These are phyloP conservation scores for Eurosta solidaginis DNA, from an alignment of 1,140 invertebrate genomes.

Conservation along the genomic window DNA sequence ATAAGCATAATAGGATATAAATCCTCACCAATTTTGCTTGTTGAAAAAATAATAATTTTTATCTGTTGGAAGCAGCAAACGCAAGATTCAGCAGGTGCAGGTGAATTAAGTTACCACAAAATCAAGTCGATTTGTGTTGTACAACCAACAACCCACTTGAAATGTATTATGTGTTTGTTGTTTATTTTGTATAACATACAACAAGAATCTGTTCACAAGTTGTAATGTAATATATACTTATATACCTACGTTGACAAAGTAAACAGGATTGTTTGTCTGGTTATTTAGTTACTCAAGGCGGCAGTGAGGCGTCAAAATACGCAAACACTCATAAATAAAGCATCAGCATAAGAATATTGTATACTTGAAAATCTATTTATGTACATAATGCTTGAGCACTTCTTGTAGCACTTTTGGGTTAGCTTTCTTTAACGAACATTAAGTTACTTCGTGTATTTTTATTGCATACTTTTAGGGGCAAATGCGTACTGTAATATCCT, in stretches of 20 bases:
- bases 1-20: background rate
- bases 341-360: background rate
- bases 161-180: background rate
- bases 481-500: too few species aligned
- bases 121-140: background rate
- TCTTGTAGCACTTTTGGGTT: too few species aligned
- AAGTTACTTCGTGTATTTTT: too few species aligned
- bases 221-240: background rate
- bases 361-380: background rate
- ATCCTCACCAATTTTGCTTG: background rate
- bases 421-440: too few species aligned
- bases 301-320: background rate
- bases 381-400: background rate
- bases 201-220: background rate
- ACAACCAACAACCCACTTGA: background rate
- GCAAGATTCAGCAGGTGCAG: background rate
- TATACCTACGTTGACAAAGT: background rate
- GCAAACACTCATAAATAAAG: slow-evolving; percentile 9
- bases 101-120: background rate
- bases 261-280: too few species aligned
- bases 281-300: background rate
- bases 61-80: background rate
- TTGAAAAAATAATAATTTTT: background rate
- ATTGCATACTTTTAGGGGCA: too few species aligned
- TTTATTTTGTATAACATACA: background rate